Percentiles rank a stretch among this genome's conserved stretches.
phyloP scores from a whole-genome alignment of 2,888 invertebrate genomes.

The Mythimna loreyi region DNA sequence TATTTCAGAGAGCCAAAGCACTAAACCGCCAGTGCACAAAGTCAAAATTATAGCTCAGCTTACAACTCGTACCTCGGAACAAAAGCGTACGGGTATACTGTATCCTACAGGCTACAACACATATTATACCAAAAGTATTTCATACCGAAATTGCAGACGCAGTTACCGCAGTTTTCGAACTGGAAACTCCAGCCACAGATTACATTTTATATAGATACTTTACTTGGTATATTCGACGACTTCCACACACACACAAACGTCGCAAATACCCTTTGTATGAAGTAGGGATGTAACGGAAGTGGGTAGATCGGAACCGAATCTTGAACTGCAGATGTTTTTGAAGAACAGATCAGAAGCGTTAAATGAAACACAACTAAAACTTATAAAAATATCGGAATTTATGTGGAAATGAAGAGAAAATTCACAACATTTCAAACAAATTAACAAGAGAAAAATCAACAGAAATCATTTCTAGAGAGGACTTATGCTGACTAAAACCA shows the following conservation, averaged over 20 bases:
- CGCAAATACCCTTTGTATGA: not conserved
- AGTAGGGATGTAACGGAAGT: not conserved
- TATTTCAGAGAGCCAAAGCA: slow-evolving; percentile 33
- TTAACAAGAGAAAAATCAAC: too few species aligned
- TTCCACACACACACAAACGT: slow-evolving; percentile 38
- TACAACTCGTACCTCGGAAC: slow-evolving; percentile 44
- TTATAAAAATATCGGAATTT: too few species aligned
- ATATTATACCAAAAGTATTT: slow-evolving; percentile 50
- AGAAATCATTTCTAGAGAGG: too few species aligned
- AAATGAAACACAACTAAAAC: too few species aligned
- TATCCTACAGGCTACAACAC: slow-evolving; percentile 18
- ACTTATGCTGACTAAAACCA: too few species aligned
- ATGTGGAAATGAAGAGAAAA: too few species aligned
- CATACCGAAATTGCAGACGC: slow-evolving; percentile 55
- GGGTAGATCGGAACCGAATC: too few species aligned
- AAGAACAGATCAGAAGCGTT: too few species aligned
- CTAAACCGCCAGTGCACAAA: slow-evolving; percentile 32
- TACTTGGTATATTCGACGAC: slow-evolving; percentile 5
- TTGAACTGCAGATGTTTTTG: too few species aligned
- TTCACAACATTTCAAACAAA: too few species aligned
- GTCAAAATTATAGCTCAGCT: slow-evolving; percentile 54
- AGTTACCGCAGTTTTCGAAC: slow-evolving; percentile 52
- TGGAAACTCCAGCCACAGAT: slow-evolving; percentile 38
- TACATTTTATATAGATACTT: slow-evolving; percentile 25
- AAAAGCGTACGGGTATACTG: slow-evolving; percentile 38